Evolutionary conservation across 2,797 vertebrate genomes (phyloP), one percentile per base, ranked within the genome.

Genomic region (Syngnathus acus): DNA sequence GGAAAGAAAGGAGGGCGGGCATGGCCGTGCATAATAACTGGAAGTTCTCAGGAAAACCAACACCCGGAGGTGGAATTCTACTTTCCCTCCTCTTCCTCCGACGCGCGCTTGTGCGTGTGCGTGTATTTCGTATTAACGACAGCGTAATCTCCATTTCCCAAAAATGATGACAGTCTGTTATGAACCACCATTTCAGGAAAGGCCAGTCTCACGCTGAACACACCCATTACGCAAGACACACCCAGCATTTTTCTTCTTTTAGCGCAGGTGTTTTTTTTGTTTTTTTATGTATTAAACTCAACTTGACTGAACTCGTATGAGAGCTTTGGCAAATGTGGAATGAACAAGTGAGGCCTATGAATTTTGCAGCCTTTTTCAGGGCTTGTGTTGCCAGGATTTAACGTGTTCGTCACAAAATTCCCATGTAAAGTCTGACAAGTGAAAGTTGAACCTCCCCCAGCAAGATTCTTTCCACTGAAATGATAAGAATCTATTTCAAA

Each of bases 241-340:
- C 82, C 85, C 72, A 32, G 0, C 48, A 55, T 61, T 50, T 70
- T 57, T 68, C 39, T 38, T 23, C 38, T 62, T 50, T 13, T 37
- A 47, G 58, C 47, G 68, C 51, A 68, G 57, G 64, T 75, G 67
- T 68, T 48, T 81, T 53, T 65, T 54, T n/a, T 39, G 66, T 6
- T n/a, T 67, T 16, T 19, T 37, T 26, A 14, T 62, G 62, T 2
- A 66, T 1, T 6, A 64, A 73, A 70, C 62, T 72, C 71, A 74
- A 40, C 84, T 77, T 69, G 88, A 81, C 64, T 21, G 65, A 78
- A 67, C 87, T 65, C 68, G 85, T 32, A 16, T 11, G 42, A 26
- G 42, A 26, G 13, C 10, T 61, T n/a, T 42, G 39, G 10, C 59
- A 43, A 61, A 42, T 21, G 11, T 42, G 19, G n/a, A 21, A n/a